Conservation (phyloP, 2,113 vertebrate genomes). For the Actinemys pallida region DNA sequence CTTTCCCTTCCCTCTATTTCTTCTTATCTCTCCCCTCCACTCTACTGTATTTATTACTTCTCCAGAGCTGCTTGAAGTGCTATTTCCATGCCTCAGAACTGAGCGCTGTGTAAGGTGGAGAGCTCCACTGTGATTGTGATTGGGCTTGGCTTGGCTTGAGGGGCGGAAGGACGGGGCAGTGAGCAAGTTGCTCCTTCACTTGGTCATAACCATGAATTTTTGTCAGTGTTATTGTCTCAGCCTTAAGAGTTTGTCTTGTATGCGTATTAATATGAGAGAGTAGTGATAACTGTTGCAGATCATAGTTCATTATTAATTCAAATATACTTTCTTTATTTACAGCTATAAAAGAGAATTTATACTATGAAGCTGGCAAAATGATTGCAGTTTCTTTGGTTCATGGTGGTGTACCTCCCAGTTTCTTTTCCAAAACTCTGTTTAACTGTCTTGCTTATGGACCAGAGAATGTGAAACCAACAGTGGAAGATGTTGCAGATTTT, state of each 20-base stretch:
- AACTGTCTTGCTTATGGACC: conserved; percentile 83
- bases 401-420: conserved; percentile 86
- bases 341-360: conserved; percentile 83
- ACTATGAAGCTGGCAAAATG: conserved; percentile 87
- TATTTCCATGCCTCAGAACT: neutral
- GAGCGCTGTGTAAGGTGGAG: neutral
- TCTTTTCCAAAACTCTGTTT: conserved; percentile 91
- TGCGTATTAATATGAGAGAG: neutral
- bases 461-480: conserved; percentile 78
- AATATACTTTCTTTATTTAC: conserved; percentile 53
- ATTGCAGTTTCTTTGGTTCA: conserved; percentile 85
- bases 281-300: neutral
- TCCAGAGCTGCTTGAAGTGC: neutral
- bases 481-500: conserved; percentile 83
- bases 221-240: rapidly evolving
- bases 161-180: neutral
- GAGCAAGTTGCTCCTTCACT: neutral
- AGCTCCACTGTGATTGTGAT: neutral
- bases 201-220: neutral
- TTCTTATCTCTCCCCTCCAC: neutral
- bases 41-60: neutral
- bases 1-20: neutral
- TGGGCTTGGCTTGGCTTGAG: neutral
- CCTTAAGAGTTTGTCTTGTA: neutral
- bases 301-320: neutral